phyloP scores from a whole-genome alignment of 92 coral and sea anemone species.

The Parazoanthus atlanticus region DNA sequence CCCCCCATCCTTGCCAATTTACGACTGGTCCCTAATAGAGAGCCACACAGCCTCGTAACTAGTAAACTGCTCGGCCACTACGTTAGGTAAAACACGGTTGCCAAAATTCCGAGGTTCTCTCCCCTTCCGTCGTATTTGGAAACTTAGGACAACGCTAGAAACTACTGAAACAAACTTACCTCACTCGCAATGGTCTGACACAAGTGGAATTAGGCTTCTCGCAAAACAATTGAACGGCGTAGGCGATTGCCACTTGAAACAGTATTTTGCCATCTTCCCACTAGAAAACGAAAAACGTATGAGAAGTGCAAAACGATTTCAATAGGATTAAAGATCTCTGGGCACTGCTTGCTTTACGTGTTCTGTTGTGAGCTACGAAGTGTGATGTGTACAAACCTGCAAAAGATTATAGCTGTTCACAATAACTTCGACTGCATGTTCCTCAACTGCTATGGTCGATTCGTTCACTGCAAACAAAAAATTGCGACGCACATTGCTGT shows the following conservation, averaged over 20 bases:
- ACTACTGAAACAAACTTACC: not conserved
- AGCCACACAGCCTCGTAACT: no score
- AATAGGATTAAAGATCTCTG: not conserved
- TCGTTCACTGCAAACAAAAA: slow-evolving; percentile 14
- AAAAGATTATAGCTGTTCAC: slow-evolving; percentile 11
- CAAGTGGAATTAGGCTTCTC: not conserved
- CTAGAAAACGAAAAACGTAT: not conserved
- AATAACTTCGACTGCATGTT: slow-evolving; percentile 16
- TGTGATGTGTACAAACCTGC: slow-evolving; percentile 9
- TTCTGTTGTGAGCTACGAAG: not conserved
- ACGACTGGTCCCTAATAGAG: no score
- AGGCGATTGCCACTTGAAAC: slow-evolving; percentile 17
- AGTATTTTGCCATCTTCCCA: not conserved
- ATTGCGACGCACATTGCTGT: no score
- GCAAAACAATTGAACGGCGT: slow-evolving; percentile 7
- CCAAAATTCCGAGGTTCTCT: no score
- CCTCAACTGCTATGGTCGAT: slow-evolving; percentile 3
- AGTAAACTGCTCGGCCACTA: no score
- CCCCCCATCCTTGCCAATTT: no score
- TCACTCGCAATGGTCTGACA: not conserved
- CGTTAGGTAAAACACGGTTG: not conserved
- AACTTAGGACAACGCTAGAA: not conserved
- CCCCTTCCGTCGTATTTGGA: no score
- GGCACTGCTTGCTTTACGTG: not conserved
- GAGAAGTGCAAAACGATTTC: not conserved